Conservation (phyloP, 2,888 invertebrate genomes). For the Apamea monoglypha region DNA sequence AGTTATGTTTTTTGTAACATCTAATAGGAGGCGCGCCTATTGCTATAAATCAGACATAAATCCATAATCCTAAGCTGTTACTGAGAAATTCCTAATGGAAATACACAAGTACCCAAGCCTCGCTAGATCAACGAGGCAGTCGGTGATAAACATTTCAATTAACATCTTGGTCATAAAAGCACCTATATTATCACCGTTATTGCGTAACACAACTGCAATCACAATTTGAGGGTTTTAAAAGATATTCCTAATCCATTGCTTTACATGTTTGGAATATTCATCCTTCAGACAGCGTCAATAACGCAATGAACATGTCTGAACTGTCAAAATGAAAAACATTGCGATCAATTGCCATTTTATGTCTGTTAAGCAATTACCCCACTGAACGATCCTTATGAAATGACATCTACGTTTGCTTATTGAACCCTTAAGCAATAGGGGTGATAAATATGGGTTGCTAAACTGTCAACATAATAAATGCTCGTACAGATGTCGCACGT, state of each 20-base stretch:
- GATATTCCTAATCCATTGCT: neutral
- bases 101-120: neutral
- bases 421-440: conserved; percentile 23
- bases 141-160: neutral
- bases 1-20: neutral
- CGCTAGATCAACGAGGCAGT: neutral
- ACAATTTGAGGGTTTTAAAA: neutral
- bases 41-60: neutral
- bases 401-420: conserved; percentile 36
- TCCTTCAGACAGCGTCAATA: neutral
- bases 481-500: conserved; percentile 16
- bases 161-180: neutral
- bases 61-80: neutral
- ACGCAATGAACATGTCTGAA: neutral
- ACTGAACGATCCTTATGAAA: neutral
- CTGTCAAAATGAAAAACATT: neutral
- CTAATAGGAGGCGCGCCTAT: too few relatives aligned
- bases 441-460: conserved; percentile 33
- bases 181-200: too few relatives aligned
- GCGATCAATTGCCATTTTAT: neutral
- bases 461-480: conserved; percentile 46
- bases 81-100: neutral
- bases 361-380: neutral
- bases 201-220: too few relatives aligned
- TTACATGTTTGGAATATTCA: neutral